Evolutionary conservation across 1,140 invertebrate genomes (phyloP).

Genomic region (Penaeus japonicus): DNA sequence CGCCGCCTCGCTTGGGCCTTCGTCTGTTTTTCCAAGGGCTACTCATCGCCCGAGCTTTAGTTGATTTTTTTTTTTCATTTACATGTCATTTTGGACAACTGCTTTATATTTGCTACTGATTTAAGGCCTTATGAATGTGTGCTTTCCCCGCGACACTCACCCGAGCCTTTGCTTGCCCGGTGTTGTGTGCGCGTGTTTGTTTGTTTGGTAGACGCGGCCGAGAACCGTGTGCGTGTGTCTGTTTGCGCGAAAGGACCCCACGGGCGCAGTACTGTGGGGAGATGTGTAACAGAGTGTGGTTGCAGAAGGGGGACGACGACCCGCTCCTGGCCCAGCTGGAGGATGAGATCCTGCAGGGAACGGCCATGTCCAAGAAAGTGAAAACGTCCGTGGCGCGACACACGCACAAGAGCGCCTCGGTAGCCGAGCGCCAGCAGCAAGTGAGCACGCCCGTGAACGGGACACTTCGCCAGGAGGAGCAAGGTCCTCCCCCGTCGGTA

Average conservation of each 20-base stretch:
- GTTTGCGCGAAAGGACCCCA: background rate
- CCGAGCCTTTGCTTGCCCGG: no score
- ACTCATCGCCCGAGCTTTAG: no score
- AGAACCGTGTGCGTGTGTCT: background rate
- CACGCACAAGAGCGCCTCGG: background rate
- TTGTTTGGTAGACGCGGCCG: no score
- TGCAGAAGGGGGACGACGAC: slow-evolving; percentile 32
- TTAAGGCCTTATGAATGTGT: no score
- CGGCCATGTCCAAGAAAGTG: background rate
- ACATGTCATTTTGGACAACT: no score
- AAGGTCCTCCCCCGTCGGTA: background rate
- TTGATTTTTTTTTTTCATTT: no score
- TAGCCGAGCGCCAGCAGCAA: background rate
- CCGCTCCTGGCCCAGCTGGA: slow-evolving; percentile 27
- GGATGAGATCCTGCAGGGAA: slow-evolving; percentile 23
- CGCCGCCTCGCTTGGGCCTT: no score
- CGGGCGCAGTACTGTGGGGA: background rate
- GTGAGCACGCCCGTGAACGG: background rate
- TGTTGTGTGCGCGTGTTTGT: no score
- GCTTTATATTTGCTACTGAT: no score
- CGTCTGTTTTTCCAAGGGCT: no score
- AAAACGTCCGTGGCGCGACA: background rate
- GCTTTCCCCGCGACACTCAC: no score
- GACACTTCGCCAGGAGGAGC: background rate
- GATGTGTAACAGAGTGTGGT: background rate